Evolutionary conservation across 1,140 invertebrate species (phyloP).

Genomic region (Conus betulinus): DNA sequence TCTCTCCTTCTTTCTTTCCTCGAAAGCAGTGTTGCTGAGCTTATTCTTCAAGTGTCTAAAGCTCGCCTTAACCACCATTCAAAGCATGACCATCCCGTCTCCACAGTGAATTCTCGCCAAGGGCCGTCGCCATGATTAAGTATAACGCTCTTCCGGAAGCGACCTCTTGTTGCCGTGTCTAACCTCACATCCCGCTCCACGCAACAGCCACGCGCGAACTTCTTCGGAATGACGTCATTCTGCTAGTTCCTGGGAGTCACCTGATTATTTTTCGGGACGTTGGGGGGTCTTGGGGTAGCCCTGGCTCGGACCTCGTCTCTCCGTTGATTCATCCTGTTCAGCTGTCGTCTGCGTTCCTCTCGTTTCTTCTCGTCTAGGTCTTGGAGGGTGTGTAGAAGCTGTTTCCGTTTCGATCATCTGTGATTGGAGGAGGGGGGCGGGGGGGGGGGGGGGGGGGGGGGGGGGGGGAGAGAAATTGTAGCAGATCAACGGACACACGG

Average conservation of each 20-base stretch:
- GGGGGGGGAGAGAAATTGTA: not conserved
- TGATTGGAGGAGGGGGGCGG: slow-evolving; percentile 18
- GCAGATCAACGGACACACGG: not conserved
- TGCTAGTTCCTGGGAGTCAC: not conserved
- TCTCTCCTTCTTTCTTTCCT: too few relatives aligned
- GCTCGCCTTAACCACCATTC: not conserved
- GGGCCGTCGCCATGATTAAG: too few relatives aligned
- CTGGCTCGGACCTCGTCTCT: slow-evolving; percentile 58
- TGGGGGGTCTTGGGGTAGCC: slow-evolving; percentile 47
- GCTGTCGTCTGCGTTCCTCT: slow-evolving; percentile 64
- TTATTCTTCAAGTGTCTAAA: not conserved
- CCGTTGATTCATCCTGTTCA: slow-evolving; percentile 56
- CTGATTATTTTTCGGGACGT: slow-evolving; percentile 29
- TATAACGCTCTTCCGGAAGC: too few relatives aligned
- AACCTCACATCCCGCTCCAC: too few relatives aligned
- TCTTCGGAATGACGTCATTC: too few relatives aligned
- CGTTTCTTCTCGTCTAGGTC: slow-evolving; percentile 61
- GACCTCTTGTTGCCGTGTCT: too few relatives aligned
- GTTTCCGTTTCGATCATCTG: slow-evolving; percentile 62
- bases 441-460: not conserved
- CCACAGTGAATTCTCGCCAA: not conserved
- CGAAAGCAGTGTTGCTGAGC: too few relatives aligned
- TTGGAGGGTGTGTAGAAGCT: slow-evolving; percentile 61
- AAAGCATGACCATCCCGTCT: not conserved
- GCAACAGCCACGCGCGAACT: too few relatives aligned